Evolutionary conservation across 2,888 invertebrate species (phyloP).

Genomic region (Trichopria drosophilae): DNA sequence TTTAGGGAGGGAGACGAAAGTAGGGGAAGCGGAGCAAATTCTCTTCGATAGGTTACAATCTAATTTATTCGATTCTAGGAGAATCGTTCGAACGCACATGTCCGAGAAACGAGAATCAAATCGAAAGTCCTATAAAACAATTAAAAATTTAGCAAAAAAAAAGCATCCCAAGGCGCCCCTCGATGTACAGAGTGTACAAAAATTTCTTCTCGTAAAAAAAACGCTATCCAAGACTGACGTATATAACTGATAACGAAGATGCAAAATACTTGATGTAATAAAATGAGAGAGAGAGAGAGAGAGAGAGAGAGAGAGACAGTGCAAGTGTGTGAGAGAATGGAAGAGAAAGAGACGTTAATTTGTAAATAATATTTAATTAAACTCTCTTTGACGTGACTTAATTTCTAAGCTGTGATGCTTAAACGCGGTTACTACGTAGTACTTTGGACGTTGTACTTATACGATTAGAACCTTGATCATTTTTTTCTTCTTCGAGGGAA

Average conservation of each 20-base stretch:
- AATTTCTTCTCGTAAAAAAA: conserved; percentile 31
- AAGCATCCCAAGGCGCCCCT: conserved; percentile 35
- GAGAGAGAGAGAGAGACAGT: too few relatives aligned
- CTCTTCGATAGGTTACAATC: too few relatives aligned
- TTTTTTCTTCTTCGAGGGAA: too few relatives aligned
- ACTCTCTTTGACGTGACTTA: conserved; percentile 56
- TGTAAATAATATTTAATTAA: conserved; percentile 57
- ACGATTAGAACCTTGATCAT: too few relatives aligned
- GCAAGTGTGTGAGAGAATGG: too few relatives aligned
- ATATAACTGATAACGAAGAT: conserved; percentile 49
- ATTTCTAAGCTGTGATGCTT: conserved; percentile 42
- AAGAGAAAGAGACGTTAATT: conserved; percentile 54
- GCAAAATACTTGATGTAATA: conserved; percentile 57
- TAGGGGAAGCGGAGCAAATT: too few relatives aligned
- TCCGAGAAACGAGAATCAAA: conserved; percentile 20
- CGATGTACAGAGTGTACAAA: conserved; percentile 45
- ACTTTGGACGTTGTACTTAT: too few relatives aligned
- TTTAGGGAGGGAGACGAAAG: conserved; percentile 8
- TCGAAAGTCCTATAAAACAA: conserved; percentile 27
- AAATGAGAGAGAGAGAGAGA: too few relatives aligned
- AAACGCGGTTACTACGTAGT: conserved; percentile 27
- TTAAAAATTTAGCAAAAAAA: conserved; percentile 7
- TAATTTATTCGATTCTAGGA: conserved; percentile 8
- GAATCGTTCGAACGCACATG: conserved; percentile 22
- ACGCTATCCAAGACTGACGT: conserved; percentile 57